Evolutionary conservation across 2,113 vertebrate genomes (phyloP).

Genomic region (Seriola aureovittata): DNA sequence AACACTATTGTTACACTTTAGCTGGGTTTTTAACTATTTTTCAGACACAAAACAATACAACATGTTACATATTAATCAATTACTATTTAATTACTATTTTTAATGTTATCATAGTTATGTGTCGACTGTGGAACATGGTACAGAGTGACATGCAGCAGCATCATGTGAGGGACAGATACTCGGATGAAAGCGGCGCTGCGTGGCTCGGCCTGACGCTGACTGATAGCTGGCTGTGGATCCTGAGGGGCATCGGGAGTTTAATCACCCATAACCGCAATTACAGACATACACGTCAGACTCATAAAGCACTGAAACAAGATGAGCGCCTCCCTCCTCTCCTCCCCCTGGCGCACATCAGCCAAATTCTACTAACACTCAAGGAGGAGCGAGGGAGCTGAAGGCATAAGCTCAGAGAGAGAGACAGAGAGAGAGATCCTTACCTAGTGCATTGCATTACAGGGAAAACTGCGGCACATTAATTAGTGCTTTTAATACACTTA

Average conservation of each 20-base stretch:
- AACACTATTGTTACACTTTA: no score
- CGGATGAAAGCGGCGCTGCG: slow-evolving; percentile 33
- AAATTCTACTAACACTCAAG: slow-evolving; percentile 83
- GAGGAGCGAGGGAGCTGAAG: slow-evolving; percentile 67
- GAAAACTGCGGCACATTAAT: slow-evolving; percentile 69
- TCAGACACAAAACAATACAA: neutral
- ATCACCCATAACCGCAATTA: slow-evolving; percentile 90
- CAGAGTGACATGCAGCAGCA: slow-evolving; percentile 14
- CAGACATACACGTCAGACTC: slow-evolving; percentile 85
- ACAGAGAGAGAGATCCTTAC: slow-evolving; percentile 23
- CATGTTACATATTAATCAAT: neutral
- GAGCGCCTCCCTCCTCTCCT: slow-evolving; percentile 76
- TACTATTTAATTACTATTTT: neutral
- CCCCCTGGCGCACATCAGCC: slow-evolving; percentile 68
- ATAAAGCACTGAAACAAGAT: slow-evolving; percentile 87
- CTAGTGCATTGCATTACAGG: slow-evolving; percentile 59
- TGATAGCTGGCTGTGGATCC: slow-evolving; percentile 82
- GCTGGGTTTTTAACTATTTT: neutral
- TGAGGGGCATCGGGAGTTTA: slow-evolving; percentile 87
- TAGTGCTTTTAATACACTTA: slow-evolving; percentile 76
- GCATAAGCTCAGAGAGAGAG: slow-evolving; percentile 56
- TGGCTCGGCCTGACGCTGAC: slow-evolving; percentile 72
- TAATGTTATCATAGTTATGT: neutral
- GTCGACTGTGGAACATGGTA: neutral
- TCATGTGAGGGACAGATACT: slow-evolving; percentile 43